These are phyloP conservation scores for Chaetura pelagica DNA, from an alignment of 2,113 vertebrate genomes.

Conservation along the genomic window DNA sequence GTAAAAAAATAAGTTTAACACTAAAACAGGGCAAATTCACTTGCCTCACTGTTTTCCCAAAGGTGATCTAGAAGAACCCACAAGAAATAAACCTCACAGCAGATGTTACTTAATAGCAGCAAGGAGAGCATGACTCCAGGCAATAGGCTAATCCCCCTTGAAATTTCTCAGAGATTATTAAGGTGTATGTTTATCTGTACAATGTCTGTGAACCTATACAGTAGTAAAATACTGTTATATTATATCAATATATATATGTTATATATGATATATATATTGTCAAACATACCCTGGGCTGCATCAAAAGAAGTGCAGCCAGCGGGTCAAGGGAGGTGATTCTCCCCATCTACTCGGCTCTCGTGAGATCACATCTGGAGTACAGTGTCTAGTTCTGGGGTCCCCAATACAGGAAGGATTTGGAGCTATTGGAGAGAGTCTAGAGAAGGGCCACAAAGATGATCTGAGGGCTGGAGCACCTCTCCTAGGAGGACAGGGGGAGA, in stretches of 20 bases:
- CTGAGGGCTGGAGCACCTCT: too few relatives aligned
- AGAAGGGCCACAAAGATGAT: too few relatives aligned
- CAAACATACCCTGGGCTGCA: too few relatives aligned
- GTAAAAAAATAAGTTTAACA: not conserved
- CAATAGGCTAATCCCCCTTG: not conserved
- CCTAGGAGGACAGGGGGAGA: too few relatives aligned
- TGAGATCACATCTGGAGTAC: too few relatives aligned
- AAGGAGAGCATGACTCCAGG: not conserved
- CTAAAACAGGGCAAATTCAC: not conserved
- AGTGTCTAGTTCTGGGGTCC: too few relatives aligned
- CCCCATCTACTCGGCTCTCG: too few relatives aligned
- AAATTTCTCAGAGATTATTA: not conserved
- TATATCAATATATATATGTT: not conserved
- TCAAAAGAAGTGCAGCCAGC: too few relatives aligned
- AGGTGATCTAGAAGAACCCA: not conserved
- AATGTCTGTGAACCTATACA: not conserved
- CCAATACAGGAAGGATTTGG: too few relatives aligned
- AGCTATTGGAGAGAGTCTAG: too few relatives aligned
- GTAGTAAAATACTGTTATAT: not conserved
- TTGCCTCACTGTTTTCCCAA: not conserved
- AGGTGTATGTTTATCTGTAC: not conserved
- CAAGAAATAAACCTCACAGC: not conserved
- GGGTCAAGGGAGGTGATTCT: too few relatives aligned
- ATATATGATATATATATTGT: not conserved
- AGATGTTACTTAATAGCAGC: not conserved